Evolutionary conservation across 2,113 vertebrate species (phyloP).

Genomic region (Sinocyclocheilus anshuiensis): DNA sequence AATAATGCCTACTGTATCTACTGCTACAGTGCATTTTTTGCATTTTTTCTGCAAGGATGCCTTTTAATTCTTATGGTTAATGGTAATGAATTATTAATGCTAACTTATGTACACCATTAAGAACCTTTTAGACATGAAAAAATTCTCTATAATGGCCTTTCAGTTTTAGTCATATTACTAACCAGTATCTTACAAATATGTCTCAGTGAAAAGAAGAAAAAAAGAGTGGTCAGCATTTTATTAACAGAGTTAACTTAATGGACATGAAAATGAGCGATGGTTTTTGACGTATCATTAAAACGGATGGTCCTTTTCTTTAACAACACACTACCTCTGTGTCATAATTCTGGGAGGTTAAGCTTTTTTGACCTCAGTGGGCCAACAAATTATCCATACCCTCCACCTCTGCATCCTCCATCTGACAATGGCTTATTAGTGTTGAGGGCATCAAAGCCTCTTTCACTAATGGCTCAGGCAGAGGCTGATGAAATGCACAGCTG

Average conservation of each 20-base stretch:
- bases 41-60: neutral
- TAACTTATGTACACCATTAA: neutral
- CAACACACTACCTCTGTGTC: neutral
- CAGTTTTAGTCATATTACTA: too few species aligned
- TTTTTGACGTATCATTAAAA: neutral
- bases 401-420: constrained; percentile 28
- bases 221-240: neutral
- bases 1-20: neutral
- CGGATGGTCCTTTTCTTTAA: neutral
- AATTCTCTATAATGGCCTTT: too few species aligned
- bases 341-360: neutral
- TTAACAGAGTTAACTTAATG: neutral
- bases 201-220: neutral
- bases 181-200: neutral
- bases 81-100: neutral
- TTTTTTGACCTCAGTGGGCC: constrained; percentile 25
- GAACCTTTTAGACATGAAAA: neutral
- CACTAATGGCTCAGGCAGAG: constrained; percentile 33
- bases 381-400: neutral
- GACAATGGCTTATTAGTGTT: constrained; percentile 49
- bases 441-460: constrained; percentile 47
- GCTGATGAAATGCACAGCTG: constrained; percentile 53
- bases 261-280: neutral
- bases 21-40: neutral
- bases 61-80: neutral